These are phyloP conservation scores for Apomyelois bistriatella DNA, from an alignment of 2,888 invertebrate genomes.

Conservation along the genomic window DNA sequence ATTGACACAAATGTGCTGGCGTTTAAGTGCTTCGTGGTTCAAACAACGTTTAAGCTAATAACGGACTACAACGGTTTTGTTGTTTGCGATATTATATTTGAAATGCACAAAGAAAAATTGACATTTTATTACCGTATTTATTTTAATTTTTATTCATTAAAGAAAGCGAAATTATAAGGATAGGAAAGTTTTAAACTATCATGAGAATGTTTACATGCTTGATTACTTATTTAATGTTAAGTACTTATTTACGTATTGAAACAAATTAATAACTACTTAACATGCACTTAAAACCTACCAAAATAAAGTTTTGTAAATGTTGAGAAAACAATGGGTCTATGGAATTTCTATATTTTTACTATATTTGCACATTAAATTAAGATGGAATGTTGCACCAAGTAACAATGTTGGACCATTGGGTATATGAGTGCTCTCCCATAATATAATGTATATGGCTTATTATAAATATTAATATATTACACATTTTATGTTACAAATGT, in stretches of 20 bases:
- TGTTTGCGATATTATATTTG: background rate
- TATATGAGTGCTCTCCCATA: constrained; percentile 19
- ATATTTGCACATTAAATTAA: constrained; percentile 11
- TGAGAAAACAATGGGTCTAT: background rate
- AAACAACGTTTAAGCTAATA: too few species aligned
- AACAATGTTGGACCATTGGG: constrained; percentile 33
- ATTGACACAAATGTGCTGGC: constrained; percentile 2
- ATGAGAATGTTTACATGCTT: background rate
- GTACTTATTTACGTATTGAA: background rate
- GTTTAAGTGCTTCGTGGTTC: too few species aligned
- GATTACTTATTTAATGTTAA: background rate
- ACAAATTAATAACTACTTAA: background rate
- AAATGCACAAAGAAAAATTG: background rate
- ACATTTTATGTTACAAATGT: constrained; percentile 44
- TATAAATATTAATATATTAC: constrained; percentile 24
- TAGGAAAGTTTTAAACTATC: too few species aligned
- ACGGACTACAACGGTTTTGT: too few species aligned
- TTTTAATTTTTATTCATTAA: background rate
- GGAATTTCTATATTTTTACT: background rate
- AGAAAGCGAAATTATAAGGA: background rate
- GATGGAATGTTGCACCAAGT: constrained; percentile 28
- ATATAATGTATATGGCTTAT: constrained; percentile 22
- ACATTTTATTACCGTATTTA: too few species aligned
- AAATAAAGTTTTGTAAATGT: background rate
- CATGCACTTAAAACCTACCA: constrained; percentile 1